These are phyloP conservation scores for Urocolius indicus DNA, from an alignment of 2,113 vertebrate species.

Conservation along the genomic window DNA sequence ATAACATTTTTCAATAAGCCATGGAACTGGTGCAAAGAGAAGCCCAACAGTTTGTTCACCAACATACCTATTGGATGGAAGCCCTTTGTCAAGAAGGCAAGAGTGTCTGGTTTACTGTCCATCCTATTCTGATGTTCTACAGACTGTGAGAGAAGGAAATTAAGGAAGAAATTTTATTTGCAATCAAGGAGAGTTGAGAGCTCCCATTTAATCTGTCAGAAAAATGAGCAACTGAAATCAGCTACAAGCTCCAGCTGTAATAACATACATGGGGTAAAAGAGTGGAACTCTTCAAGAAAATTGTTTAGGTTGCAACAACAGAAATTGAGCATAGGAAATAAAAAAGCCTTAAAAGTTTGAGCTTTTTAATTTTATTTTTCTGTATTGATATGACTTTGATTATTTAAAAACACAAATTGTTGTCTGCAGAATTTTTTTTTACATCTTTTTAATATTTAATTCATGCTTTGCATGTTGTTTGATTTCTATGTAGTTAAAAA, in stretches of 20 bases:
- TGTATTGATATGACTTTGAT: no score
- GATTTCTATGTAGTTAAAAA: background rate
- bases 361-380: no score
- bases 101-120: background rate
- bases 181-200: background rate
- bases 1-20: background rate
- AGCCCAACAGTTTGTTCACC: background rate
- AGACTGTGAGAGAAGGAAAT: background rate
- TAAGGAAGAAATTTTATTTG: background rate
- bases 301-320: background rate
- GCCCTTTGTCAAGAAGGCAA: background rate
- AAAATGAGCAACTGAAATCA: background rate
- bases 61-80: accelerated
- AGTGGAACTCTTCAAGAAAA: background rate
- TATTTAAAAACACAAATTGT: no score
- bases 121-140: background rate
- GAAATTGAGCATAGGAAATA: background rate
- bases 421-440: no score
- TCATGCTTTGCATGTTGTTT: background rate
- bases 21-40: background rate
- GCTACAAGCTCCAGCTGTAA: background rate
- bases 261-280: background rate
- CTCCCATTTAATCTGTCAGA: background rate
- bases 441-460: no score
- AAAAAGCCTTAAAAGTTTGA: no score